These are phyloP conservation scores for Cephalotes varians DNA, from an alignment of 2,888 invertebrate genomes.

Conservation along the genomic window DNA sequence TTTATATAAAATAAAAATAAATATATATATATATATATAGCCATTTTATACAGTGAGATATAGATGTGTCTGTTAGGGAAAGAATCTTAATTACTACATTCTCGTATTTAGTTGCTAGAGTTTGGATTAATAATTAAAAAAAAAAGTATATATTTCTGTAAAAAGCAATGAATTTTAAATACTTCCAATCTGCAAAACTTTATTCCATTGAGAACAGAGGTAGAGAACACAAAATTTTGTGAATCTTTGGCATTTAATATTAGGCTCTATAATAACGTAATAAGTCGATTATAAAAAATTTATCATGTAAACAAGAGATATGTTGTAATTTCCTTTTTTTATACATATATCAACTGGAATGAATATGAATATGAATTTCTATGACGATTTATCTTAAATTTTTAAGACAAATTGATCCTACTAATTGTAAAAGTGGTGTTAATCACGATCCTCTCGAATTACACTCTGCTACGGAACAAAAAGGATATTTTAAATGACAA, in stretches of 20 bases:
- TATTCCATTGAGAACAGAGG: constrained; percentile 72
- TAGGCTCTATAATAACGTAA: constrained; percentile 77
- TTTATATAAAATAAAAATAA: not conserved
- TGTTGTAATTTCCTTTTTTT: constrained; percentile 33
- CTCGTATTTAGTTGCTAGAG: constrained; percentile 70
- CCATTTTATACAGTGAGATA: constrained; percentile 36
- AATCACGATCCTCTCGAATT: constrained; percentile 44
- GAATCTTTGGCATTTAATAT: constrained; percentile 75
- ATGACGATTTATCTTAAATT: not conserved
- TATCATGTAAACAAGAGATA: not conserved
- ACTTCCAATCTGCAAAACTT: constrained; percentile 74
- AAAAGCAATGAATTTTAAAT: constrained; percentile 73
- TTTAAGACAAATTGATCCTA: constrained; percentile 75
- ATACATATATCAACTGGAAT: not conserved
- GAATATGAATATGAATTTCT: not conserved
- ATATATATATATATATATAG: constrained; percentile 59
- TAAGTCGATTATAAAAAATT: constrained; percentile 67
- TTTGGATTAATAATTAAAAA: constrained; percentile 74
- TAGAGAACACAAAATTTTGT: constrained; percentile 62
- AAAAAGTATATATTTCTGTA: constrained; percentile 73
- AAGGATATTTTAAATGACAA: constrained; percentile 7
- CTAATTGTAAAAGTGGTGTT: constrained; percentile 67
- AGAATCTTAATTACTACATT: constrained; percentile 72
- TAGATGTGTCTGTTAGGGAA: constrained; percentile 24
- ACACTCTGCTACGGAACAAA: constrained; percentile 11